Conservation (phyloP, 2,888 invertebrate species). For the Torymus aiolomorphi region DNA sequence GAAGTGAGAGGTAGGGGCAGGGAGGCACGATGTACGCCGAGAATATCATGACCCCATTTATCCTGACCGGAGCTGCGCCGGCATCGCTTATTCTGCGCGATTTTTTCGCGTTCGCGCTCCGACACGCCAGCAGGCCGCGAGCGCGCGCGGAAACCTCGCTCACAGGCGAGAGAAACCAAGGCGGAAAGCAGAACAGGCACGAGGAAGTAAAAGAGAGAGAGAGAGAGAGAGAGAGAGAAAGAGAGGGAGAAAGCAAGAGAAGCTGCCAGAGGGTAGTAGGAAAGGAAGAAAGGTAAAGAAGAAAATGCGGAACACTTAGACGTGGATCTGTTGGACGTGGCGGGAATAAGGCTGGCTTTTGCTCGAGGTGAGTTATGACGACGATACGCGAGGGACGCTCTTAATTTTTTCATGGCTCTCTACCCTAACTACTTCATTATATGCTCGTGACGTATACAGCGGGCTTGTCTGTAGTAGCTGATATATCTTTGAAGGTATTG, state of each 20-base stretch:
- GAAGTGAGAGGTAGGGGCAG: background rate
- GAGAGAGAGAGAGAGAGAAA: no score
- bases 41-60: slow-evolving; percentile 45
- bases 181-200: no score
- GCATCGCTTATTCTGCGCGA: slow-evolving; percentile 2
- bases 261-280: no score
- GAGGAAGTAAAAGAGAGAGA: no score
- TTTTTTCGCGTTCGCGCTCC: slow-evolving; percentile 9
- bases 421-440: no score
- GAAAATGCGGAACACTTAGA: background rate
- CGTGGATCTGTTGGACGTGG: slow-evolving; percentile 29
- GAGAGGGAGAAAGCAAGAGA: no score
- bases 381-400: slow-evolving; percentile 2
- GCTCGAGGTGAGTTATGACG: slow-evolving; percentile 36
- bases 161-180: background rate
- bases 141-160: background rate
- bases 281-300: background rate
- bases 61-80: slow-evolving; percentile 8
- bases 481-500: no score
- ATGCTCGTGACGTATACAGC: no score
- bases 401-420: background rate
- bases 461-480: no score
- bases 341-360: slow-evolving; percentile 18
- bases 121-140: background rate
- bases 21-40: slow-evolving; percentile 1